Conservation (phyloP, 2,888 invertebrate genomes). For the Tridacna gigas region DNA sequence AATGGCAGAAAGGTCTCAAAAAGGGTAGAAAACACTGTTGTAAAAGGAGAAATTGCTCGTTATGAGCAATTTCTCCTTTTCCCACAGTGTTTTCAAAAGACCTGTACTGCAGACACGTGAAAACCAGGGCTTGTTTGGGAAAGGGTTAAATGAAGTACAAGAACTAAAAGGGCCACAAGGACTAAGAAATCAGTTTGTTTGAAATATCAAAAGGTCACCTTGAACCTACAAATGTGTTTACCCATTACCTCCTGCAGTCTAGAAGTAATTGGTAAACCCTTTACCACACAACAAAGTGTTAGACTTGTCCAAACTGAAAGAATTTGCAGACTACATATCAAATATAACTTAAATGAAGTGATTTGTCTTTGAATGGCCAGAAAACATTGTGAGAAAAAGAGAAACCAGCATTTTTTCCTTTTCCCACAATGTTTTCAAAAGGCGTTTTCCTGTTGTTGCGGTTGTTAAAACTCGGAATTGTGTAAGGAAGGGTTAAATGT, state of each 20-base stretch:
- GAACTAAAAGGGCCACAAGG: too few species aligned
- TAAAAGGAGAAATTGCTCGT: not conserved
- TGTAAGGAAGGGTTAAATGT: not conserved
- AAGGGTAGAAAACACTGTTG: not conserved
- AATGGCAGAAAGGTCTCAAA: not conserved
- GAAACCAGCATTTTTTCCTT: not conserved
- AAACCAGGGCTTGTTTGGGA: not conserved
- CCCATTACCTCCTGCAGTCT: too few species aligned
- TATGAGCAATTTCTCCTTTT: not conserved
- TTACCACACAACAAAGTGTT: too few species aligned
- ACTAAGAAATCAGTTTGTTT: too few species aligned
- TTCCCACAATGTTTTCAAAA: not conserved
- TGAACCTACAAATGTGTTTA: too few species aligned
- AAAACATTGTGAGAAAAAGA: not conserved
- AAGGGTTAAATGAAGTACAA: not conserved
- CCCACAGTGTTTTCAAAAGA: not conserved
- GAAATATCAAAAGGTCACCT: too few species aligned
- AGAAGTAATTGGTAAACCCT: too few species aligned
- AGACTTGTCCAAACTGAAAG: too few species aligned
- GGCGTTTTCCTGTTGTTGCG: not conserved
- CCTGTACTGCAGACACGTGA: not conserved
- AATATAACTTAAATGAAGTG: too few species aligned
- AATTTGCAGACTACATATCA: too few species aligned
- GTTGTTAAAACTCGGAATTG: not conserved
- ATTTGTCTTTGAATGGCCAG: too few species aligned